phyloP scores from a whole-genome alignment of 2,888 invertebrate species.

The Spisula solida region DNA sequence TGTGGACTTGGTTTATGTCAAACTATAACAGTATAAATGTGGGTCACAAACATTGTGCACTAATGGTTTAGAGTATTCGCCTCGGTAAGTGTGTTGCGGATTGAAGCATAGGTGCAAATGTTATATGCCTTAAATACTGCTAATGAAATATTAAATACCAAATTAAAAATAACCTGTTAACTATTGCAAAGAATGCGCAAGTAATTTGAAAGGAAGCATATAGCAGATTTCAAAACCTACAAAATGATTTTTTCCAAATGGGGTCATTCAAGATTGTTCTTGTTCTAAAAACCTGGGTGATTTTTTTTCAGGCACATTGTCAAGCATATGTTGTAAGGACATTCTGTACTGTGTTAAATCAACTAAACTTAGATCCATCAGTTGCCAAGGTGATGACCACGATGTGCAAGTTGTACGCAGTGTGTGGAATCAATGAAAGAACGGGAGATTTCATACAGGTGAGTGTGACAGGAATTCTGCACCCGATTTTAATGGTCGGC shows the following conservation, averaged over 20 bases:
- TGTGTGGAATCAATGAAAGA: conserved; percentile 92
- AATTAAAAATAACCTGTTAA: too few species aligned
- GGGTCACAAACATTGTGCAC: background rate
- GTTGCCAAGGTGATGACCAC: conserved; percentile 91
- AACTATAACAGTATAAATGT: too few species aligned
- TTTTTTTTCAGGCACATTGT: conserved; percentile 91
- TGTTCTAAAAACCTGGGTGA: background rate
- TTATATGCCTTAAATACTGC: background rate
- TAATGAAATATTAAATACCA: too few species aligned
- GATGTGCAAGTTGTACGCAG: conserved; percentile 93
- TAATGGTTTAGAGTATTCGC: too few species aligned
- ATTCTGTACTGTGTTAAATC: conserved; percentile 88
- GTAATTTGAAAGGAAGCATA: background rate
- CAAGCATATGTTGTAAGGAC: conserved; percentile 93
- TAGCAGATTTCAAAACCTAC: background rate
- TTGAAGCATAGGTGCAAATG: too few species aligned
- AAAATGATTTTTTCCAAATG: too few species aligned
- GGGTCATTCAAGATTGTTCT: too few species aligned
- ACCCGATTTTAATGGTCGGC: too few species aligned
- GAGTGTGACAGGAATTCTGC: conserved; percentile 61
- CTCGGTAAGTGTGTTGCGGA: too few species aligned
- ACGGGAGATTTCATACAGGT: conserved; percentile 94
- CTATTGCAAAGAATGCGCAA: background rate
- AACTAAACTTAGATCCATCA: conserved; percentile 89
- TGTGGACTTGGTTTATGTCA: too few species aligned